Evolutionary conservation across 2,888 invertebrate genomes (phyloP), one percentile per base, ranked within the genome.

Genomic region (Gibbula magus): DNA sequence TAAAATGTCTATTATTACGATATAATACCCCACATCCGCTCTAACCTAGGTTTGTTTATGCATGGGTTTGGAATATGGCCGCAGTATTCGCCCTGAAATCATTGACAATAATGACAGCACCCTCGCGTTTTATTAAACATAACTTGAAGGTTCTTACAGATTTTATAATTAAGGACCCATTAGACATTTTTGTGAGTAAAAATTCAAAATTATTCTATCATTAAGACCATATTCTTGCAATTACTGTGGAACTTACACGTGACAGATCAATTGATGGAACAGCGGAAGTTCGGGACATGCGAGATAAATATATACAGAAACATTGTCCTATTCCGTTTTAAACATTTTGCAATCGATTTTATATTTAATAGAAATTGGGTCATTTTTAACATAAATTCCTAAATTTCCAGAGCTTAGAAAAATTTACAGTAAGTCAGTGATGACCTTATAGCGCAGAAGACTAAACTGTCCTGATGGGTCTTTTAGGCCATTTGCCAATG

Each of bases 21-120:
- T 61, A 25, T 61, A 61, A 61, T 61, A 29, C 10, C 16, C 29
- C 29, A 61, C 61, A 61, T 61, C 61, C 61, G 61, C 13, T 61
- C 61, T 61, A 29, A 61, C 61, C 29, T 16, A 16, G 22, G 61
- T 61, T 61, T 61, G 61, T 61, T 61, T 61, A 61, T 61, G 61
- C 61, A 61, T 61, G 16, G 61, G 61, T 32, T 61, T 25, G 61
- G 61, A 61, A 61, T 29, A 61, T 61, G 61, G 61, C 61, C 29
- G 61, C 25, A 29, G 16, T 5, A 10, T 61, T 61, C 61, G 25
- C 61, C 61, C 61, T 13, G 25, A 29, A 29, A 61, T 29, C 25
- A 61, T 18, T 32, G 18, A 25, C 29, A 18, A 16, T 8, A 13
- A 29, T 10, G 25, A 29, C 25, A 18, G 29, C 4, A 25, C 29